Base-by-base conservation (phyloP, 2,888 invertebrate species). In the Agrotis puta region DNA sequence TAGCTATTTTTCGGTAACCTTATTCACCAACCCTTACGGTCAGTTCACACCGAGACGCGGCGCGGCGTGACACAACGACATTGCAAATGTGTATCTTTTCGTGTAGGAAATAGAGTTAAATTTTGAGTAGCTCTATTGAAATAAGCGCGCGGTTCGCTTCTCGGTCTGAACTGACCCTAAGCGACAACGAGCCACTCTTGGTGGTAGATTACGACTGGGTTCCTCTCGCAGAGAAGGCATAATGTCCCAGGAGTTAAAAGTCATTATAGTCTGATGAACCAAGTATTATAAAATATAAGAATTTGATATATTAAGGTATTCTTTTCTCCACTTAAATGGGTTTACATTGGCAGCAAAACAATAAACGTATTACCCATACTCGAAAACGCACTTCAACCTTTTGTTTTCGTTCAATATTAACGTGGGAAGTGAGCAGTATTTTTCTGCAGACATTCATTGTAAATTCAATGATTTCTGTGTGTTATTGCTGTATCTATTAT, bases 401-500 rank as follows among this genome's bases (percentile, higher is more conserved):
- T 64, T 66, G 45, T 75, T 76, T 70, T 57, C 56, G 62, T 62
- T 69, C 43, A 75, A 65, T 69, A 57, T 45, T 9, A 39, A 62
- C 22, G 56, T 61, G 47, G 65, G 64, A 77, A 79, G 22, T 74
- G 69, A 70, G 54, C 57, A 64, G 63, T 76, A 84, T 80, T 81
- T 79, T 81, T 76, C 74, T 74, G 50, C 62, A 69, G 66, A 73
- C 53, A 73, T 66, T 70, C 27, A 77, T 72, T 77, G 59, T 62
- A 57, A 66, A 79, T 77, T 82, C 68, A 79, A 78, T 78, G 51
- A 70, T 75, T 75, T 83, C 63, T 68, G 63, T 66, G 24, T 76
- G 70, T 83, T 74, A 81, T 80, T 77, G 54, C 70, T 74, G 64
- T 64, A 78, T 81, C 24, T 53, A 69, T 76, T 82, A 86, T 78